Conservation (phyloP, 2,888 invertebrate species). For the Drosophila sordidapex region DNA sequence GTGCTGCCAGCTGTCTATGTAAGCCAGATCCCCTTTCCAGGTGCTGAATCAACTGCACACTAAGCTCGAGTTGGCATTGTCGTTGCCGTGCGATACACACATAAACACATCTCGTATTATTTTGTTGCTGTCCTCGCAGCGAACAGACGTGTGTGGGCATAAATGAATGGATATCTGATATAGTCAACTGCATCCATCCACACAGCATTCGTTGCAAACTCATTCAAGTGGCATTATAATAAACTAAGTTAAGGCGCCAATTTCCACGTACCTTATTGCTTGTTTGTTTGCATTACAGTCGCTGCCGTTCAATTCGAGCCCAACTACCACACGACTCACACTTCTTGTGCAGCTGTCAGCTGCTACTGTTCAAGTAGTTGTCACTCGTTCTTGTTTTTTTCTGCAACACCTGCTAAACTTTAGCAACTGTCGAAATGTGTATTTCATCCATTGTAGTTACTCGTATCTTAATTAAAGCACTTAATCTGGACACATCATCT, state of each 20-base stretch:
- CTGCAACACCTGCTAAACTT: slow-evolving; percentile 2
- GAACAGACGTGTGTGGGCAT: slow-evolving; percentile 53
- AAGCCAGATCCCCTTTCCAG: slow-evolving; percentile 19
- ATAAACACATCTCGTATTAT: slow-evolving; percentile 56
- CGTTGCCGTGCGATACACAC: slow-evolving; percentile 35
- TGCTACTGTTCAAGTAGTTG: slow-evolving; percentile 43
- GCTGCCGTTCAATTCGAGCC: slow-evolving; percentile 63
- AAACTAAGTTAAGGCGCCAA: slow-evolving; percentile 80
- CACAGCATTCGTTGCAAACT: slow-evolving; percentile 48
- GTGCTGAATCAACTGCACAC: slow-evolving; percentile 2
- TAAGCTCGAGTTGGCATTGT: slow-evolving; percentile 11
- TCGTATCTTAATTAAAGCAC: slow-evolving; percentile 2
- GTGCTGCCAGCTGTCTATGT: slow-evolving; percentile 22
- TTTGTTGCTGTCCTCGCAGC: slow-evolving; percentile 56
- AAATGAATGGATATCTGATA: slow-evolving; percentile 66
- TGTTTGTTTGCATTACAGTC: slow-evolving; percentile 76
- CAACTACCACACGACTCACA: slow-evolving; percentile 7
- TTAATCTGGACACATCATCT: neutral
- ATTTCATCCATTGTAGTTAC: neutral
- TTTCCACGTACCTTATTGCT: slow-evolving; percentile 74
- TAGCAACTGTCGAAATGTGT: neutral
- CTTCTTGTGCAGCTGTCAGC: slow-evolving; percentile 10
- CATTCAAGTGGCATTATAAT: slow-evolving; percentile 78
- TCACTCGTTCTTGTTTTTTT: slow-evolving; percentile 4
- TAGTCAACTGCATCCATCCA: slow-evolving; percentile 14